These are phyloP conservation scores for Drosophila watanabei DNA, from an alignment of 1,140 invertebrate genomes.

Conservation along the genomic window DNA sequence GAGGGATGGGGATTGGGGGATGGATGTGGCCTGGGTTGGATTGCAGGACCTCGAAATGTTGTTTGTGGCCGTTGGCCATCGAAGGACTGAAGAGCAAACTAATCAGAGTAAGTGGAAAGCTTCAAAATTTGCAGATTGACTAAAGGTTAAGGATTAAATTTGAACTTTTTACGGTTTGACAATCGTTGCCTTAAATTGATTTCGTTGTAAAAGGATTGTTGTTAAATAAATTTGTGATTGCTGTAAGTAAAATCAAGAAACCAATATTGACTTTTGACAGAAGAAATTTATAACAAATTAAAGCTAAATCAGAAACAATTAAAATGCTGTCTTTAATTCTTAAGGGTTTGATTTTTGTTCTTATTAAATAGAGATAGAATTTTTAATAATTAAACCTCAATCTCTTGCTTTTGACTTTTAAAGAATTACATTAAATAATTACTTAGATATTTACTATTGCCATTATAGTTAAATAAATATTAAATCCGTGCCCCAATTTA, in stretches of 20 bases:
- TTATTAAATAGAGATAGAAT: neutral
- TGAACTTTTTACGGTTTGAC: neutral
- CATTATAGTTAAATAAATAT: too few relatives aligned
- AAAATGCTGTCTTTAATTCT: neutral
- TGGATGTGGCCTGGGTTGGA: neutral
- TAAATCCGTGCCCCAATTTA: too few relatives aligned
- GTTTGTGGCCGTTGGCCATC: constrained; percentile 27
- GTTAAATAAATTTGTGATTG: neutral
- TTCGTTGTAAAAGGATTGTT: neutral
- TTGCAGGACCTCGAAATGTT: constrained; percentile 16
- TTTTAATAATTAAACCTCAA: too few relatives aligned
- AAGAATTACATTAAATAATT: too few relatives aligned
- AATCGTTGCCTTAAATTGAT: neutral
- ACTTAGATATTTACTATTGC: too few relatives aligned
- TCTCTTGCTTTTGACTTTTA: too few relatives aligned
- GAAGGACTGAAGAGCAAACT: constrained; percentile 26
- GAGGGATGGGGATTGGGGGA: neutral
- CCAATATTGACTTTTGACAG: neutral
- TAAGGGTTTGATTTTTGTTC: neutral
- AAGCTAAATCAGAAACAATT: neutral
- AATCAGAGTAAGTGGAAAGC: constrained; percentile 41
- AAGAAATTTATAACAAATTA: neutral
- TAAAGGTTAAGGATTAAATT: constrained; percentile 14
- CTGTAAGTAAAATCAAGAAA: neutral
- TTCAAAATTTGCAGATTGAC: constrained; percentile 8